Base-by-base conservation (phyloP, 2,888 invertebrate species). In the Agrenia bidenticulata region DNA sequence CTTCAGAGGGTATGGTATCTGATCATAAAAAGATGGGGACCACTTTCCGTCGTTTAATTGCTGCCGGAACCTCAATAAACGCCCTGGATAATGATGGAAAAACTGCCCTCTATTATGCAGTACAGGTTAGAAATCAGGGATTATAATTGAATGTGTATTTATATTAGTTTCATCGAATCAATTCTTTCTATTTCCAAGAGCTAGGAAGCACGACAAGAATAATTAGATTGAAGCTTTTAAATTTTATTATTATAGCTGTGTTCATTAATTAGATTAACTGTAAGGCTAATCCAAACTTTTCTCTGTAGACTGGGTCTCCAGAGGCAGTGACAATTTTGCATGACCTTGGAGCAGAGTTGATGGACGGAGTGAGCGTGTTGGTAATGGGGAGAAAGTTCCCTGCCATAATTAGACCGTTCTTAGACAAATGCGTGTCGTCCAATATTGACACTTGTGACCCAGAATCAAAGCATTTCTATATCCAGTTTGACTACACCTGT, bases 401-500 rank as follows among this genome's bases (percentile, higher is more conserved):
- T 0, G 55, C 62, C 11, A 53, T 75, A 21, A 74, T 77, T 27
- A 63, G 71, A 24, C 74, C 73, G 9, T 77, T 77, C 58, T 61
- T 77, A 23, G 76, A 77, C 49, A 75, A 76, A 64, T 76, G 75
- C 50, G 73, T 77, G 5, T 72, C 72, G 1, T 77, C 77, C 7
- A 77, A 77, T 51, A 73, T 77, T 45, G 77, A 76, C 51, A 72
- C 68, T 9, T 74, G 72, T 61, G 77, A 77, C 61, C 67, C 75
- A 11, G 77, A 77, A 42, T 75, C 75, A 2, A 77, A 77, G 51
- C 73, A 75, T 49, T 77, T 77, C 60, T 76, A 76, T 55, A 75
- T 77, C 45, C 76, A 76, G 41, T 77, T 77, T 54, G 77, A 77
- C 63, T 77, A 77, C 72, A 77, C 76, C 9, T 74, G 74, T 42